A percentile compares a stretch with the other conserved stretches of the same genome.
Conservation (phyloP, 2,888 invertebrate species). For the Buathra laborator region DNA sequence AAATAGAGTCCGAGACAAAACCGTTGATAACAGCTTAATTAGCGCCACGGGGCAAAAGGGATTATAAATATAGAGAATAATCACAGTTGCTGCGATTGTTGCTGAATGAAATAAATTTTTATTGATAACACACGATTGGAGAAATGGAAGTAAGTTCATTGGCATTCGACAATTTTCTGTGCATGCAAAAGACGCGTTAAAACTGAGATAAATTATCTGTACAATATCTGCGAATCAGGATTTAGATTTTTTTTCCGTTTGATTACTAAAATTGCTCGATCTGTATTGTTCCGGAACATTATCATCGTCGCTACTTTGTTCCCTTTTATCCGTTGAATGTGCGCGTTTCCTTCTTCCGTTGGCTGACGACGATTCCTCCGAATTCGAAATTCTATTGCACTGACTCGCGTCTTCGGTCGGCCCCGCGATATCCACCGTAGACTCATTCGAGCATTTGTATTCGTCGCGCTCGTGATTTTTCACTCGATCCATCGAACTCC, state of each 20-base stretch:
- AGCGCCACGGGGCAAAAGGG: not conserved
- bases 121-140: conserved; percentile 36
- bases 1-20: conserved; percentile 40
- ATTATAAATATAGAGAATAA: conserved; percentile 32
- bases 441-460: conserved; percentile 21
- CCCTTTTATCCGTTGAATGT: conserved; percentile 33
- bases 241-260: conserved; percentile 65
- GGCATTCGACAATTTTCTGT: not conserved
- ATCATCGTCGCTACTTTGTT: conserved; percentile 68
- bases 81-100: not conserved
- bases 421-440: not conserved
- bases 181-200: not conserved
- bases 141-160: conserved; percentile 12
- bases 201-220: not conserved
- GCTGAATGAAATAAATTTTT: conserved; percentile 22
- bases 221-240: conserved; percentile 27
- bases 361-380: conserved; percentile 22
- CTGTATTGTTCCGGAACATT: conserved; percentile 73
- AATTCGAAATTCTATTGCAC: conserved; percentile 18
- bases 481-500: conserved; percentile 21
- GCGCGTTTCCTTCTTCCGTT: conserved; percentile 34
- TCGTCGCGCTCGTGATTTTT: conserved; percentile 31
- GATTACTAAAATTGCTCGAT: conserved; percentile 68
- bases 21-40: conserved; percentile 26
- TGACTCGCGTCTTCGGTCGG: conserved; percentile 26